Percentiles rank a stretch among this genome's conserved stretches.
phyloP scores from a whole-genome alignment of 2,888 invertebrate genomes.

The Sepiola atlantica region DNA sequence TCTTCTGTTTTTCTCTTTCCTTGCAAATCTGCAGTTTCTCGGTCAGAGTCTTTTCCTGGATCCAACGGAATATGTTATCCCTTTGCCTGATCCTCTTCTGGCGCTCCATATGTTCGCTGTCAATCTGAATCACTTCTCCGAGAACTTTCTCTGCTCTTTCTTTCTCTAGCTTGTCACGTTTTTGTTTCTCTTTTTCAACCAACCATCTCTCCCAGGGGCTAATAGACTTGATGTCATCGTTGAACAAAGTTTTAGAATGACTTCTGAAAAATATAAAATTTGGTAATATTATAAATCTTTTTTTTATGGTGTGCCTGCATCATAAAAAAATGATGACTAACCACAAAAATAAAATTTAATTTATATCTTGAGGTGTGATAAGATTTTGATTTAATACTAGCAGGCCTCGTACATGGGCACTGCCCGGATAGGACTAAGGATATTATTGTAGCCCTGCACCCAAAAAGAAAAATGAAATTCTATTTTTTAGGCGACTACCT shows the following conservation, averaged over 20 bases:
- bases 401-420: too few relatives aligned
- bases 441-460: too few relatives aligned
- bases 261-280: not conserved
- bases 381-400: too few relatives aligned
- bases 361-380: too few relatives aligned
- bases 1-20: constrained; percentile 52
- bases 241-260: not conserved
- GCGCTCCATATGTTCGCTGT: constrained; percentile 60
- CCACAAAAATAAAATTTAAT: too few relatives aligned
- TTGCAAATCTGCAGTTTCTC: constrained; percentile 53
- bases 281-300: not conserved
- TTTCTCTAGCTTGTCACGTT: constrained; percentile 55
- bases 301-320: not conserved
- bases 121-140: constrained; percentile 57
- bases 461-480: too few relatives aligned
- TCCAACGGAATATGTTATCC: constrained; percentile 63
- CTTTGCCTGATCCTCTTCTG: constrained; percentile 59
- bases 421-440: too few relatives aligned
- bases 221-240: constrained; percentile 22
- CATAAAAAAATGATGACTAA: too few relatives aligned
- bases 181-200: constrained; percentile 67
- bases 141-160: constrained; percentile 56
- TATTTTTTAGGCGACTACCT: too few relatives aligned
- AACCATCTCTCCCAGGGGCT: constrained; percentile 71
- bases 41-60: constrained; percentile 61